Conservation (phyloP, 2,113 vertebrate species). For the Xenus cinereus region DNA sequence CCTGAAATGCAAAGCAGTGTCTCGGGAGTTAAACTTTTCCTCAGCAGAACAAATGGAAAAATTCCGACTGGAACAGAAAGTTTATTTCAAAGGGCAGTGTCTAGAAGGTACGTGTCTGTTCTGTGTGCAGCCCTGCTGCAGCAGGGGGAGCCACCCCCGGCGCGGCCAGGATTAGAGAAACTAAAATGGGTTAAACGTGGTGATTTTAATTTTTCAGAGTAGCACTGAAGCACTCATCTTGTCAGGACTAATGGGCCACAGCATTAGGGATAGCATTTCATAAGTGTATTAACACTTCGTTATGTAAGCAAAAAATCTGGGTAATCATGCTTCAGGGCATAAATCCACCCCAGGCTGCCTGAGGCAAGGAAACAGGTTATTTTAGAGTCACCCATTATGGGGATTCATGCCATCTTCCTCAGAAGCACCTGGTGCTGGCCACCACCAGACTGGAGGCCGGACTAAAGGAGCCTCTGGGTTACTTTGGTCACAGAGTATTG, state of each 20-base stretch:
- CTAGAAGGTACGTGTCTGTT: slow-evolving; percentile 86
- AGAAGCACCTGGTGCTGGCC: not conserved
- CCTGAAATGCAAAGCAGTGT: slow-evolving; percentile 97
- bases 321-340: slow-evolving; percentile 44
- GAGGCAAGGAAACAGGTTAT: not conserved
- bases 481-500: not conserved
- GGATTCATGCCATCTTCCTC: not conserved
- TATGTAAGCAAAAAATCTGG: slow-evolving; percentile 61
- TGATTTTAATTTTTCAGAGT: slow-evolving; percentile 38
- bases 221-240: not conserved
- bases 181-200: not conserved
- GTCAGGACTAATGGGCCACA: slow-evolving; percentile 24
- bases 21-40: slow-evolving; percentile 97
- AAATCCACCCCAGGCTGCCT: slow-evolving; percentile 46
- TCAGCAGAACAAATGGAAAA: slow-evolving; percentile 98
- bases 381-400: not conserved
- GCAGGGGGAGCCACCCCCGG: not conserved
- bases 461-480: not conserved
- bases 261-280: slow-evolving; percentile 56
- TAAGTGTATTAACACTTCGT: slow-evolving; percentile 60
- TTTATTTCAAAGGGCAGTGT: slow-evolving; percentile 99
- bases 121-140: not conserved
- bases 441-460: not conserved
- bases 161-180: not conserved
- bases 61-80: slow-evolving; percentile 98